Evolutionary conservation across 2,888 invertebrate species (phyloP), one percentile per base, ranked within the genome.

Genomic region (Enchytraeus crypticus): DNA sequence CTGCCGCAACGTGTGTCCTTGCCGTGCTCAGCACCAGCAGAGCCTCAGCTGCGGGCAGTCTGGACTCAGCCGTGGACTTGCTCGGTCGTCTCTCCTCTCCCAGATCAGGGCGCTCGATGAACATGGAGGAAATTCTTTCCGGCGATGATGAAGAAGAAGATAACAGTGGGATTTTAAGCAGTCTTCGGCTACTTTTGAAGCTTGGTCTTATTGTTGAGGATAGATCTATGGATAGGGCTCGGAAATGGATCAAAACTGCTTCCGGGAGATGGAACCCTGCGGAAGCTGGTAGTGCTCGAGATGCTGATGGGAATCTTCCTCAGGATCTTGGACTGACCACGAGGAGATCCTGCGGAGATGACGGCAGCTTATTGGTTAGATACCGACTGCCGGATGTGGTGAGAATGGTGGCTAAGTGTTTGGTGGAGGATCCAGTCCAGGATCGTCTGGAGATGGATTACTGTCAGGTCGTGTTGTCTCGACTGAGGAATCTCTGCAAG

Each of bases 401-500:
- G 18, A 3, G 33, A 2, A 34, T 61, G 43, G 58, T 59, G 29
- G 43, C 21, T 21, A 30, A 51, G 32, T 23, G 26, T 27, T 26
- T 27, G 21, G n/a, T 51, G 43, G 23, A 4, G 27, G 32, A 51
- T 11, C 45, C 23, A n/a, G 51, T 43, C n/a, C 23, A 23, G 14
- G 21, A 11, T 5, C 30, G 11, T 5, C 23, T 8, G 2, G 27
- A 21, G 32, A 51, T n/a, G 8, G 5, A 38, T 4, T 59, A 59
- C 57, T 46, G 46, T 21, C 26, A 21, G 8, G 8, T 49, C 30
- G 26, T n/a, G 11, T 26, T 63, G 57, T 53, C 51, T 8, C n/a
- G 32, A 21, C 32, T 63, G n/a, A 33, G 56, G 53, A 26, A 26
- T n/a, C 46, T 63, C 29, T 56, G 58, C 30, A 43, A 33, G 47